Evolutionary conservation across 2,113 vertebrate species (phyloP).

Genomic region (Esox niger): DNA sequence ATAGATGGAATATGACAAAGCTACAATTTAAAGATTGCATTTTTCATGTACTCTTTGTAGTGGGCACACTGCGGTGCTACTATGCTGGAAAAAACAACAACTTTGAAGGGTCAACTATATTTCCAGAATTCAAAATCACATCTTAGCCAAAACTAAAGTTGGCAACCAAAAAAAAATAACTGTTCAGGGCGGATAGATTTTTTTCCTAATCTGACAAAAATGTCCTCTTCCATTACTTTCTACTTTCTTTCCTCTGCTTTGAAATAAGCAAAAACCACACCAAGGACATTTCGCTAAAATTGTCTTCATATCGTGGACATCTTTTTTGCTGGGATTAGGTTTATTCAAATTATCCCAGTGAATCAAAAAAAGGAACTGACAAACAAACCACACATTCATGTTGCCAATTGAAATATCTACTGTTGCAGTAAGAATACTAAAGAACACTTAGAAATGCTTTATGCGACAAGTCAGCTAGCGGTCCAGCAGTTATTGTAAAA

Average conservation of each 20-base stretch:
- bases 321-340: conserved; percentile 81
- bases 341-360: conserved; percentile 66
- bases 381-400: conserved; percentile 81
- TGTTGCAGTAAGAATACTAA: conserved; percentile 75
- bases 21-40: conserved; percentile 76
- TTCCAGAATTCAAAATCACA: conserved; percentile 60
- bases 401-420: conserved; percentile 88
- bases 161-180: too few relatives aligned
- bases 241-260: conserved; percentile 60
- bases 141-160: conserved; percentile 43
- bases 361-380: conserved; percentile 71
- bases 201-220: conserved; percentile 43
- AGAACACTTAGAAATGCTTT: conserved; percentile 78
- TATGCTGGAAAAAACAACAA: conserved; percentile 67
- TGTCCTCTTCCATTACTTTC: conserved; percentile 86
- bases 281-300: conserved; percentile 82
- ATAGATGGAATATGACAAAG: conserved; percentile 77
- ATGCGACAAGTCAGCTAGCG: conserved; percentile 74
- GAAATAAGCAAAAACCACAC: conserved; percentile 88
- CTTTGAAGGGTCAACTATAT: conserved; percentile 45
- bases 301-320: conserved; percentile 76
- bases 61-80: conserved; percentile 55
- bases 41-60: conserved; percentile 71
- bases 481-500: conserved; percentile 83
- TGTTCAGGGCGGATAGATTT: conserved; percentile 14